phyloP scores from a whole-genome alignment of 2,888 invertebrate species.

The Epistrophe eligans region DNA sequence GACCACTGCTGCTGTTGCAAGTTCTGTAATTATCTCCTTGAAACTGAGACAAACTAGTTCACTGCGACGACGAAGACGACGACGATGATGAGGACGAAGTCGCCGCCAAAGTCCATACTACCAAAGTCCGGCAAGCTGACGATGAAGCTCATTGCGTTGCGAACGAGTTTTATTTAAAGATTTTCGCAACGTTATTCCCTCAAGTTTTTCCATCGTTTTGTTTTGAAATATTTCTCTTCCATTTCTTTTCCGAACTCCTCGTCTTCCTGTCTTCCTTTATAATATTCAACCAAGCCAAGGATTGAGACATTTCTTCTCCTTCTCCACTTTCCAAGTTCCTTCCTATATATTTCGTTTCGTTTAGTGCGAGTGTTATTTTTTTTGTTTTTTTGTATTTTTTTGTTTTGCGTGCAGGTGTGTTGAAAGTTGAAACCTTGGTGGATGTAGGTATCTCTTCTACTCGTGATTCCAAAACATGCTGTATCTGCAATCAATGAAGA shows the following conservation, averaged over 20 bases:
- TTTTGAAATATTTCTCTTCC: constrained; percentile 15
- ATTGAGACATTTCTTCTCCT: constrained; percentile 34
- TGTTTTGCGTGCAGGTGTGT: constrained; percentile 33
- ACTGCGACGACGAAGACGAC: constrained; percentile 3
- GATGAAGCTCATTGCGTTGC: constrained; percentile 28
- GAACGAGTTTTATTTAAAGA: constrained; percentile 47
- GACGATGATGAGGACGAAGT: neutral
- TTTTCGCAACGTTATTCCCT: constrained; percentile 29
- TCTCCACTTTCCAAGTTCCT: constrained; percentile 1
- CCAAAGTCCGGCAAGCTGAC: constrained; percentile 42
- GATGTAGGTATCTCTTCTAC: constrained; percentile 6
- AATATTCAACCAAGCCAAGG: constrained; percentile 8
- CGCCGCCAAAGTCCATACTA: neutral
- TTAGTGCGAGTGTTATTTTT: neutral
- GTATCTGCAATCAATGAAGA: constrained; percentile 71
- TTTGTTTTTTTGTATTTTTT: constrained; percentile 27
- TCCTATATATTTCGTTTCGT: neutral
- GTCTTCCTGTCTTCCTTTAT: neutral
- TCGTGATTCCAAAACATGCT: constrained; percentile 55
- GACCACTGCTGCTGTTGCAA: constrained; percentile 50
- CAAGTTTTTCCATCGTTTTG: constrained; percentile 19
- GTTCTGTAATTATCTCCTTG: constrained; percentile 69
- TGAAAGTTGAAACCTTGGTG: constrained; percentile 36
- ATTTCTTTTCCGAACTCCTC: neutral
- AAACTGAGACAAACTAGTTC: constrained; percentile 61